Evolutionary conservation across 2,113 vertebrate species (phyloP).

Genomic region (Clarias gariepinus): DNA sequence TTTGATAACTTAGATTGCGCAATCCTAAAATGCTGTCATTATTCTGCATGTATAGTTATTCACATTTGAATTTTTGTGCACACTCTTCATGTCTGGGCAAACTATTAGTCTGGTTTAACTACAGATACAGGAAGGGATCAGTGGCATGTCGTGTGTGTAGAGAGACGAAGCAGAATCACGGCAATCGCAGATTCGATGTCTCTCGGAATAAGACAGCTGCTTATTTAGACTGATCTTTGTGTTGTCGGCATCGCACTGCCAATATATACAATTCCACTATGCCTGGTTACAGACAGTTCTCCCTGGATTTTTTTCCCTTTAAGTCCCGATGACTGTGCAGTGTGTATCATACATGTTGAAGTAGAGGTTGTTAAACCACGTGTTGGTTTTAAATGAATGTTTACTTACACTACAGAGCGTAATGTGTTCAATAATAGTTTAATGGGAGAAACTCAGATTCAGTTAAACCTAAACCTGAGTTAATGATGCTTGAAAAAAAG

Average conservation of each 20-base stretch:
- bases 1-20: background rate
- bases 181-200: background rate
- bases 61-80: background rate
- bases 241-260: background rate
- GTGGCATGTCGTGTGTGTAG: background rate
- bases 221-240: background rate
- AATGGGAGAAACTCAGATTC: background rate
- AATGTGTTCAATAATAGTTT: background rate
- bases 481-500: background rate
- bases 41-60: background rate
- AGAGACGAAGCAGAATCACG: background rate
- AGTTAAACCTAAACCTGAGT: background rate
- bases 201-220: background rate
- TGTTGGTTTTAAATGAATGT: background rate
- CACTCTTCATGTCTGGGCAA: background rate
- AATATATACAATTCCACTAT: background rate
- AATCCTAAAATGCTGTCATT: background rate
- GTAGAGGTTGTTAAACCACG: background rate
- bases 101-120: background rate
- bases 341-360: slow-evolving; percentile 33
- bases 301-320: slow-evolving; percentile 6
- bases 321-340: slow-evolving; percentile 37
- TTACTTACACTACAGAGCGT: background rate
- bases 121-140: background rate
- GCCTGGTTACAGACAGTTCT: slow-evolving; percentile 8